phyloP scores from a whole-genome alignment of 2,888 invertebrate genomes.

The Sclerodermus sp. region DNA sequence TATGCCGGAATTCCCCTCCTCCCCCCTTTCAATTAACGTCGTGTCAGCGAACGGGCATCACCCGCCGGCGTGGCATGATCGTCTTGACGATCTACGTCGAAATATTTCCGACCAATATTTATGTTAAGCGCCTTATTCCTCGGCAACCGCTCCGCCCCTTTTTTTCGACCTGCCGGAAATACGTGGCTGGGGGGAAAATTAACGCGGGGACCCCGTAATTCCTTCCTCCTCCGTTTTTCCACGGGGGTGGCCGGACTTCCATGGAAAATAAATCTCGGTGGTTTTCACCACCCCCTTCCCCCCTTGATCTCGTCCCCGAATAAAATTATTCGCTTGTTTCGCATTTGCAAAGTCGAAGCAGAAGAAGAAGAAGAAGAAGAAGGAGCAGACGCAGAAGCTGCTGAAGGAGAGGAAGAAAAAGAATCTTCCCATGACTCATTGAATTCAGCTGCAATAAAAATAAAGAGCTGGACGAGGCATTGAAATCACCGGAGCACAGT shows the following conservation, averaged over 20 bases:
- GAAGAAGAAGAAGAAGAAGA: slow-evolving; percentile 15
- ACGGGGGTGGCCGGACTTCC: no score
- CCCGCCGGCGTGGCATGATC: slow-evolving; percentile 33
- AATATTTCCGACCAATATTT: slow-evolving; percentile 50
- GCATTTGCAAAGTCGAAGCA: slow-evolving; percentile 9
- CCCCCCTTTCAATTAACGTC: slow-evolving; percentile 44
- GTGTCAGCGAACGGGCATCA: slow-evolving; percentile 44
- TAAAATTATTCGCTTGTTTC: slow-evolving; percentile 15
- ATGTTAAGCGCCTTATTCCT: slow-evolving; percentile 36
- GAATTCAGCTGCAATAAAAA: no score
- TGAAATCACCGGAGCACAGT: no score
- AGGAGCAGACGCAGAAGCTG: slow-evolving; percentile 19
- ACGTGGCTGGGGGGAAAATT: slow-evolving; percentile 3
- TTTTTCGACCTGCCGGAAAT: slow-evolving; percentile 12
- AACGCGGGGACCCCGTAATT: no score
- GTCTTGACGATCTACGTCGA: slow-evolving; percentile 31
- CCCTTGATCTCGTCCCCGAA: slow-evolving; percentile 6
- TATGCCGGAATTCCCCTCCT: no score
- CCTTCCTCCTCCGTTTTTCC: no score
- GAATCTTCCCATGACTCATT: no score
- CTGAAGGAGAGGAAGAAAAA: slow-evolving; percentile 14
- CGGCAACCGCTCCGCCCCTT: neutral
- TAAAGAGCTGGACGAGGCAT: no score
- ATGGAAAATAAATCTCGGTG: no score
- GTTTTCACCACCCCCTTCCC: slow-evolving; percentile 7